Base-by-base conservation (phyloP, 2,113 vertebrate species). In the Bombycilla garrulus region DNA sequence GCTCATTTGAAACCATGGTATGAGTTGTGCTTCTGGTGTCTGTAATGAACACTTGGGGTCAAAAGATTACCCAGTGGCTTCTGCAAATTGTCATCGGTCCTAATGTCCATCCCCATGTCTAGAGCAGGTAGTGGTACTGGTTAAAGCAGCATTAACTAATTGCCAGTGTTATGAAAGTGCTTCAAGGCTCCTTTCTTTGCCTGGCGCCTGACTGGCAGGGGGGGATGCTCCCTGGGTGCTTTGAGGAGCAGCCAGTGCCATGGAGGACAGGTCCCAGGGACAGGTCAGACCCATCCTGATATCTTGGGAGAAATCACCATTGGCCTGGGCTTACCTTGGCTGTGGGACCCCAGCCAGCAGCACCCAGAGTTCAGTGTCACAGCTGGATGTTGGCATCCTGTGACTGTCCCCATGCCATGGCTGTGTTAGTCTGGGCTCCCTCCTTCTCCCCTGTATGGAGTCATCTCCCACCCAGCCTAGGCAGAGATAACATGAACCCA, bases 371-470 rank as follows among this genome's bases (percentile, higher is more conserved):
- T 76, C 65, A 62, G 23, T 35, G 29, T 76, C 45, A 47, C 2
- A 5, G 33, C 11, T n/a, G 35, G n/a, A 14, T n/a, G 14, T 23
- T 65, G 38, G 11, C 60, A 70, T 42, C 13, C 23, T 0, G 0
- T 91, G 62, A 50, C 6, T 7, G n/a, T 69, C 36, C 60, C 38
- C 11, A 4, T 8, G 24, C 17, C 3, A 3, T 44, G 45, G 22
- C n/a, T 66, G 5, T 58, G 57, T 51, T 79, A 24, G 11, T 47
- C 47, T 65, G 50, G n/a, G 23, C 53, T 92, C 35, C 0, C 0
- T 80, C 31, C 10, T 87, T 26, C n/a, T 18, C 44, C 24, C 3
- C 14, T 38, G 11, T 28, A 12, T 33, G 45, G 25, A 79, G 42
- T 53, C 13, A 4, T 57, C 44, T 79, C 31, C 73, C 25, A 48